These are phyloP conservation scores for Ciconia maguari DNA, from an alignment of 2,113 vertebrate genomes.

Conservation along the genomic window DNA sequence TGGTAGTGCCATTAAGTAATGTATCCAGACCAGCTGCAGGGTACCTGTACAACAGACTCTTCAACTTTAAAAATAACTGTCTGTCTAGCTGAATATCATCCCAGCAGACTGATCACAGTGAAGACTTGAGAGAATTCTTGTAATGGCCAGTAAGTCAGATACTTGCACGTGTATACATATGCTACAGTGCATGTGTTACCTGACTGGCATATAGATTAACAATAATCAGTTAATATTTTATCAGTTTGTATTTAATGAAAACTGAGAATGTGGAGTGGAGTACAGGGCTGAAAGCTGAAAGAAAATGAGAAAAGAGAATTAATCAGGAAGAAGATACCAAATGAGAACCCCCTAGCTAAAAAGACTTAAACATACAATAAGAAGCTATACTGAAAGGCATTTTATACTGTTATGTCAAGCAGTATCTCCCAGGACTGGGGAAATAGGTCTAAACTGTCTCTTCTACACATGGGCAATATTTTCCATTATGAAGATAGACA, in stretches of 20 bases:
- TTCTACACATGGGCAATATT: conserved; percentile 28
- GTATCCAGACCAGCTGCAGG: background rate
- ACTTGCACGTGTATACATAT: background rate
- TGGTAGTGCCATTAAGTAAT: background rate
- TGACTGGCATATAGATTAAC: background rate
- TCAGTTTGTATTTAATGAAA: conserved; percentile 35
- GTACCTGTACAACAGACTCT: background rate
- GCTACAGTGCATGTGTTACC: background rate
- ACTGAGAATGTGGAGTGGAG: background rate
- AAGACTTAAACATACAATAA: conserved; percentile 2
- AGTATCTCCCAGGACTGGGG: background rate
- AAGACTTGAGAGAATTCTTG: background rate
- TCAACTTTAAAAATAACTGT: background rate
- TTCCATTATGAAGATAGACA: conserved; percentile 48
- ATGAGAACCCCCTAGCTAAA: conserved; percentile 7
- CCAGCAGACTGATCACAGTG: background rate
- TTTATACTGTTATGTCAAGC: background rate
- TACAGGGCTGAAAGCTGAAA: background rate
- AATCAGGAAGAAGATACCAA: conserved; percentile 3
- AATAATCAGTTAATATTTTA: conserved; percentile 31
- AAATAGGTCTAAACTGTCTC: conserved; percentile 23
- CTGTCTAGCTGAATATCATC: background rate
- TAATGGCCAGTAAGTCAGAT: background rate
- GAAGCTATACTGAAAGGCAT: background rate
- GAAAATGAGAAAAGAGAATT: conserved; percentile 40